Base-by-base conservation (phyloP, 2,888 invertebrate genomes). In the Agonum fuliginosum region DNA sequence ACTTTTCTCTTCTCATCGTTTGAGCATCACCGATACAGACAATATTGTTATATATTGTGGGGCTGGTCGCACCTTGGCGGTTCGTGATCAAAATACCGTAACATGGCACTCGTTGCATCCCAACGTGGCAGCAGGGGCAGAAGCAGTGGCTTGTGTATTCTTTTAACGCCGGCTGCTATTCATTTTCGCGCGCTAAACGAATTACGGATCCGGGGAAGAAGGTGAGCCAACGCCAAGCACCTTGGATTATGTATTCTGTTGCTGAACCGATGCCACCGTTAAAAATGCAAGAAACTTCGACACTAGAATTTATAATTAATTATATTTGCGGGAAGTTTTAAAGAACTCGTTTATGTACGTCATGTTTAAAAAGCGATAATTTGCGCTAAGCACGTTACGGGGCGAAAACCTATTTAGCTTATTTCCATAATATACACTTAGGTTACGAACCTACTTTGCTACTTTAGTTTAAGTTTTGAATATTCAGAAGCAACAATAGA, bases 251-350 rank as follows among this genome's bases (percentile, higher is more conserved):
- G 75, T 75, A 75, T 75, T 75, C 75, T 34, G 67, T 24, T 34
- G 46, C 46, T 46, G 75, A 75, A 75, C 75, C 46, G 65, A 62
- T 67, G 67, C 67, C 48, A 34, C 65, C 65, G 67, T 84, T 84
- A 85, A 86, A 86, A 86, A 86, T 84, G 85, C 84, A 84, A 85
- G 85, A 82, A 84, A 85, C 84, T 84, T 84, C 86, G 86, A 86
- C 86, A 85, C 86, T 85, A 85, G 86, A 87, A 87, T 86, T 85
- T 84, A 83, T 86, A 86, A 86, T 86, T 87, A 87, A 87, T 86
- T 86, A 84, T 85, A 86, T 87, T 87, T 85, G 43, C 77, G 24
- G 46, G 48, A 48, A 75, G 37, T 67, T 75, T 75, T 75, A 62
- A 73, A 37, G 67, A 75, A 67, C 67, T 43, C 51, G 48, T 73